These are phyloP conservation scores for Akabosia matsudoensis DNA, from an alignment of 1,140 invertebrate species.

Conservation along the genomic window DNA sequence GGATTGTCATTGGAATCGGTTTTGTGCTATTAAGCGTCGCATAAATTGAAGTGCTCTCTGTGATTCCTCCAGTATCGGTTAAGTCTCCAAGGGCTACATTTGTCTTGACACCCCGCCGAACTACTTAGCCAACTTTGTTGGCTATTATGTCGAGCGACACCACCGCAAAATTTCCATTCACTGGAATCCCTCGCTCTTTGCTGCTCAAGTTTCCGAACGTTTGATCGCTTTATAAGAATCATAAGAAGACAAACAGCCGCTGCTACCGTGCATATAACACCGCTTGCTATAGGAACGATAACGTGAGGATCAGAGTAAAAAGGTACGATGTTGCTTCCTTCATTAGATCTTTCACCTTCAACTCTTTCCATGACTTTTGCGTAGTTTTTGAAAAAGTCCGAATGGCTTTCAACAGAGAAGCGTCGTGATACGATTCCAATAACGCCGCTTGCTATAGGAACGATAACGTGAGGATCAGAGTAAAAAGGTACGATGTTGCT, in stretches of 20 bases:
- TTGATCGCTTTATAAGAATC: slow-evolving; percentile 35
- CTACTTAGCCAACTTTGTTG: slow-evolving; percentile 44
- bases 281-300: slow-evolving; percentile 41
- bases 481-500: slow-evolving; percentile 19
- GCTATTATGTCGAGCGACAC: slow-evolving; percentile 16
- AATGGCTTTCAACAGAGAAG: not conserved
- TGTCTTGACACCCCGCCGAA: not conserved
- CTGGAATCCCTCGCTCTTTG: not conserved
- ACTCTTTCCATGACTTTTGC: slow-evolving; percentile 35
- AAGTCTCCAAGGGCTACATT: not conserved
- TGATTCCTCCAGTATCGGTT: not conserved
- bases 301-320: slow-evolving; percentile 42
- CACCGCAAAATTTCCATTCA: not conserved
- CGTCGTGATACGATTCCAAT: slow-evolving; percentile 37
- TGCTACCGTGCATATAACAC: slow-evolving; percentile 41
- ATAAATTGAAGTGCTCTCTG: slow-evolving; percentile 40
- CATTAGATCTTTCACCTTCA: slow-evolving; percentile 27
- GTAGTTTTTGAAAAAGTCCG: slow-evolving; percentile 43
- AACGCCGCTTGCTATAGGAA: slow-evolving; percentile 42
- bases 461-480: slow-evolving; percentile 41
- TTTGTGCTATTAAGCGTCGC: slow-evolving; percentile 42
- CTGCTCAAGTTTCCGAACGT: not conserved
- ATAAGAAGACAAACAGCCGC: slow-evolving; percentile 42
- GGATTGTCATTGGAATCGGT: slow-evolving; percentile 41
- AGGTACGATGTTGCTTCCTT: not conserved